phyloP scores from a whole-genome alignment of 2,797 vertebrate genomes.

The Lepus oiostolus region DNA sequence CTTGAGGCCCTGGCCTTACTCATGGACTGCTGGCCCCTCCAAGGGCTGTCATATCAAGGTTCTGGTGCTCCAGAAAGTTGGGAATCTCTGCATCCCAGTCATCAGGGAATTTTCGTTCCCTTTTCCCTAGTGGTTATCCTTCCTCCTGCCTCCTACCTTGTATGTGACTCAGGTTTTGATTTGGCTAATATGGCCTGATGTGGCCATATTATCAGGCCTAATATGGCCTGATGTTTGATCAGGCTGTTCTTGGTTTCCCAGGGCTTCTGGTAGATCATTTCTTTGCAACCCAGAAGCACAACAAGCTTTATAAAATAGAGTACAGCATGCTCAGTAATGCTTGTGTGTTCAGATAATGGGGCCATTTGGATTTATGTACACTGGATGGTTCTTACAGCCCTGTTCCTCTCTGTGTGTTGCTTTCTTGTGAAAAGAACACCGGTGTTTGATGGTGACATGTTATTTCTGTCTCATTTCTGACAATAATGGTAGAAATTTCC shows the following conservation, averaged over 20 bases:
- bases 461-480: slow-evolving; percentile 62
- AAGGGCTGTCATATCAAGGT: not conserved
- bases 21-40: not conserved
- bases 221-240: not conserved
- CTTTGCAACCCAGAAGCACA: not conserved
- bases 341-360: not conserved
- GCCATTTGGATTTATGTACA: not conserved
- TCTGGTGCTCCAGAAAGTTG: not conserved
- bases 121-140: not conserved
- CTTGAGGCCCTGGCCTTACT: not conserved
- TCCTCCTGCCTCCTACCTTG: not conserved
- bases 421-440: slow-evolving; percentile 36
- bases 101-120: not conserved
- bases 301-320: not conserved
- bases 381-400: not conserved
- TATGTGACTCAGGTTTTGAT: not conserved
- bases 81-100: not conserved
- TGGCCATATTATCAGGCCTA: not conserved
- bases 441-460: slow-evolving; percentile 31
- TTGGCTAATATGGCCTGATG: not conserved
- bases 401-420: not conserved
- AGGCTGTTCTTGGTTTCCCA: not conserved
- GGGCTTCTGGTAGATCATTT: not conserved
- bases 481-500: slow-evolving; percentile 44
- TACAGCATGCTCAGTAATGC: not conserved